A percentile compares a stretch with the other conserved stretches of the same genome.
These are phyloP conservation scores for Sparidentex hasta DNA, from an alignment of 2,797 vertebrate genomes.

Conservation along the genomic window DNA sequence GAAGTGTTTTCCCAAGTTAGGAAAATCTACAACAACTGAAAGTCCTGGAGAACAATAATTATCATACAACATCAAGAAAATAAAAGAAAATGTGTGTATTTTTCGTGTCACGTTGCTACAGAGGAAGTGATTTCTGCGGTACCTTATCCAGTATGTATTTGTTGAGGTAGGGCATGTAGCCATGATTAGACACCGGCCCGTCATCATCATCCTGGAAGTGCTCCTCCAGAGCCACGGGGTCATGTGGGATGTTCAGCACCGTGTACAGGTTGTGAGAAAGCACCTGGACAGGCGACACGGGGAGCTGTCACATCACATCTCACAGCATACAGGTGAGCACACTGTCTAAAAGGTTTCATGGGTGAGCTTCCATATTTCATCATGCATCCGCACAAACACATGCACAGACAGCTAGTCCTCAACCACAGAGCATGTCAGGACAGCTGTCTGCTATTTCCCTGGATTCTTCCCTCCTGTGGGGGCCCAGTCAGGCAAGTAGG, in stretches of 20 bases:
- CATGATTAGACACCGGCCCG: constrained; percentile 97
- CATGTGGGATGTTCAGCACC: constrained; percentile 95
- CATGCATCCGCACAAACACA: constrained; percentile 41
- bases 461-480: constrained; percentile 65
- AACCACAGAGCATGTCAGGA: constrained; percentile 74
- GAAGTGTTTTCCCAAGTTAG: too few relatives aligned
- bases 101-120: too few relatives aligned
- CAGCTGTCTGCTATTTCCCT: constrained; percentile 75
- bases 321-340: too few relatives aligned
- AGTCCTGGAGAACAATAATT: too few relatives aligned
- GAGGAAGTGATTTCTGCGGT: not conserved
- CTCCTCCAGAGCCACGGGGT: constrained; percentile 96
- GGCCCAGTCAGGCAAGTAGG: constrained; percentile 67
- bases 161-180: constrained; percentile 99
- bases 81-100: too few relatives aligned
- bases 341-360: not conserved
- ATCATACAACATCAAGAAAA: too few relatives aligned
- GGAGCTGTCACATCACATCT: too few relatives aligned
- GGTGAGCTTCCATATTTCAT: constrained; percentile 27
- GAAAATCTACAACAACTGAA: too few relatives aligned
- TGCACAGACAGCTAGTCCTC: constrained; percentile 39
- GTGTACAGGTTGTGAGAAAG: constrained; percentile 99
- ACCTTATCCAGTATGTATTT: constrained; percentile 99
- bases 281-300: constrained; percentile 84
- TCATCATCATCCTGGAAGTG: constrained; percentile 98